Conservation (phyloP, 1,140 invertebrate species). For the Hydropsyche tenuis region DNA sequence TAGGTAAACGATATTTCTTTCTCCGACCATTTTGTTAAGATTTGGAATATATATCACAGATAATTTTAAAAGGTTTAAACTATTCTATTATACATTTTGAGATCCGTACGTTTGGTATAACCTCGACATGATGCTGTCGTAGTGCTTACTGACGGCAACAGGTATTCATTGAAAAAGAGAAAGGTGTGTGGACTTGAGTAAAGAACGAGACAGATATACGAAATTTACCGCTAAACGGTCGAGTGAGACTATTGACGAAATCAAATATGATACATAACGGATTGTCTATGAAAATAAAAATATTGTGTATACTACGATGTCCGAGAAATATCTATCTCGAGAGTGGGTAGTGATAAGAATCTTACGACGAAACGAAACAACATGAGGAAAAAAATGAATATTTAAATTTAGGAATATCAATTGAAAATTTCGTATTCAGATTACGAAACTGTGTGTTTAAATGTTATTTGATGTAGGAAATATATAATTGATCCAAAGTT, state of each 20-base stretch:
- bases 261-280: not conserved
- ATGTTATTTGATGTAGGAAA: too few relatives aligned
- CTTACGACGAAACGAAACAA: too few relatives aligned
- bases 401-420: too few relatives aligned
- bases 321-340: too few relatives aligned
- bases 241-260: not conserved
- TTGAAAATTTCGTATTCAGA: too few relatives aligned
- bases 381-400: too few relatives aligned
- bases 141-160: constrained; percentile 7
- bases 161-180: constrained; percentile 28
- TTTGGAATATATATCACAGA: constrained; percentile 31
- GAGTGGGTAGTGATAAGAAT: too few relatives aligned
- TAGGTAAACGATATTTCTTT: not conserved
- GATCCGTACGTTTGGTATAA: not conserved
- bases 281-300: too few relatives aligned
- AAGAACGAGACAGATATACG: constrained; percentile 15
- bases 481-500: too few relatives aligned
- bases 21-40: constrained; percentile 12
- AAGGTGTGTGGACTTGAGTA: constrained; percentile 29
- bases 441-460: too few relatives aligned
- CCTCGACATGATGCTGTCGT: constrained; percentile 16
- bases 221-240: not conserved
- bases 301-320: too few relatives aligned
- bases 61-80: constrained; percentile 8
- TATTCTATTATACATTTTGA: constrained; percentile 18